Percentiles rank a stretch among this genome's conserved stretches.
These are phyloP conservation scores for Drosophila multiciliata DNA, from an alignment of 2,888 invertebrate genomes.

Conservation along the genomic window DNA sequence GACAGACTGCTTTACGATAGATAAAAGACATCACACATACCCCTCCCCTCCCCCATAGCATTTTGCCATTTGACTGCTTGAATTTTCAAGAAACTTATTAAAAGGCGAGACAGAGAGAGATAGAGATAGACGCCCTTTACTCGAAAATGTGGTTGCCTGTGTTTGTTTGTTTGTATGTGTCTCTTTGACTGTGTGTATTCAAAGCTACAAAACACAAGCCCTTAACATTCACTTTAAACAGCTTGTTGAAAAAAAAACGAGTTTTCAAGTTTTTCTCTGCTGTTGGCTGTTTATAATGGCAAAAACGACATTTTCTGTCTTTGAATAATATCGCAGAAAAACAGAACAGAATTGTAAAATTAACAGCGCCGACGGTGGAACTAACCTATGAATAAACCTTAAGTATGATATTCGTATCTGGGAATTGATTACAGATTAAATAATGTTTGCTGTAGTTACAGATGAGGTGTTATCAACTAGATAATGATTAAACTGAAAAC, in stretches of 20 bases:
- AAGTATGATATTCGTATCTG: not conserved
- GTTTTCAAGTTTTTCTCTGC: conserved; percentile 64
- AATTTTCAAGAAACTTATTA: conserved; percentile 47
- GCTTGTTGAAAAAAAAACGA: conserved; percentile 61
- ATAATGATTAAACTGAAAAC: not conserved
- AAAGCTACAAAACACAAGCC: conserved; percentile 60
- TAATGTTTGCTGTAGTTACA: not conserved
- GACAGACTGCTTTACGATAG: conserved; percentile 19
- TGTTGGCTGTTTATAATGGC: conserved; percentile 61
- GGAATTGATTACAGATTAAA: not conserved
- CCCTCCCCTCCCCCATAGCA: not conserved
- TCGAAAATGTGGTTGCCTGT: conserved; percentile 1
- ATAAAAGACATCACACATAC: conserved; percentile 19
- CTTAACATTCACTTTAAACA: conserved; percentile 76
- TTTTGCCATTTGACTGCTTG: conserved; percentile 7
- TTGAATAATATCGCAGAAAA: conserved; percentile 35
- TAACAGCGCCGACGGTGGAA: conserved; percentile 21
- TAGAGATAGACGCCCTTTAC: conserved; percentile 43
- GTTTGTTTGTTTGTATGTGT: not conserved
- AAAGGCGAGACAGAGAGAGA: conserved; percentile 20
- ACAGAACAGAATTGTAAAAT: conserved; percentile 19
- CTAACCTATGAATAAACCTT: conserved; percentile 24
- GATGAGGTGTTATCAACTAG: not conserved
- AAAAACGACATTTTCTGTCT: conserved; percentile 67
- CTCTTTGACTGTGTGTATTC: conserved; percentile 5